Evolutionary conservation across 1,140 invertebrate genomes (phyloP).

Genomic region (Drosophila pectinifera): DNA sequence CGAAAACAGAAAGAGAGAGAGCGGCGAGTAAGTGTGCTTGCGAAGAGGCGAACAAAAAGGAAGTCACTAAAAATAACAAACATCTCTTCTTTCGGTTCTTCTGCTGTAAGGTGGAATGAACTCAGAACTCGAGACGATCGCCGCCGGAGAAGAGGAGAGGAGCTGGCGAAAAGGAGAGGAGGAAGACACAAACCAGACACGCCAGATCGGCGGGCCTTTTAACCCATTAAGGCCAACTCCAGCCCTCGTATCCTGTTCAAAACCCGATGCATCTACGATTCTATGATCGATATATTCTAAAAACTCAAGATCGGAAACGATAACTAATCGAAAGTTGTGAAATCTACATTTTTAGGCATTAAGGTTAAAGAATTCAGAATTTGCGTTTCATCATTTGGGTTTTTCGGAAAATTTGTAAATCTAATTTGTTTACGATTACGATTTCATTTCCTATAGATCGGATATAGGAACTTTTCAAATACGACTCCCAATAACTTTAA

Average conservation of each 20-base stretch:
- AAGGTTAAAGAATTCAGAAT: not conserved
- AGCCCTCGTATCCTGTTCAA: not conserved
- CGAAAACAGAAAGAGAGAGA: constrained; percentile 18
- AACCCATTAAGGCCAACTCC: constrained; percentile 11
- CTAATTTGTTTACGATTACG: too few species aligned
- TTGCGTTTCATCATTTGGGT: too few species aligned
- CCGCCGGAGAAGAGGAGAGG: constrained; percentile 24
- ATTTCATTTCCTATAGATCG: too few species aligned
- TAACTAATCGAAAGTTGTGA: too few species aligned
- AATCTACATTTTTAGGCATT: too few species aligned
- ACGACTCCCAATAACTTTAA: too few species aligned
- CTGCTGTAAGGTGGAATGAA: constrained; percentile 78
- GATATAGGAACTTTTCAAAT: too few species aligned
- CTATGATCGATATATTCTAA: too few species aligned
- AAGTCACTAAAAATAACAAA: constrained; percentile 83
- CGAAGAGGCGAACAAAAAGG: constrained; percentile 79
- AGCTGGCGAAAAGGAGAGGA: constrained; percentile 20
- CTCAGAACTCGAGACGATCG: constrained; percentile 45
- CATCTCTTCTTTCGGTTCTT: constrained; percentile 65
- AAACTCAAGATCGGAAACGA: not conserved
- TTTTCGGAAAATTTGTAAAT: too few species aligned
- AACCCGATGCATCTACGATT: not conserved
- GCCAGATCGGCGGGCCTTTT: constrained; percentile 38
- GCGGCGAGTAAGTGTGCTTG: constrained; percentile 24
- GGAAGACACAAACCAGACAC: constrained; percentile 37